Evolutionary conservation across 2,113 vertebrate genomes (phyloP), one percentile per base, ranked within the genome.

Genomic region (Thunnus thynnus): DNA sequence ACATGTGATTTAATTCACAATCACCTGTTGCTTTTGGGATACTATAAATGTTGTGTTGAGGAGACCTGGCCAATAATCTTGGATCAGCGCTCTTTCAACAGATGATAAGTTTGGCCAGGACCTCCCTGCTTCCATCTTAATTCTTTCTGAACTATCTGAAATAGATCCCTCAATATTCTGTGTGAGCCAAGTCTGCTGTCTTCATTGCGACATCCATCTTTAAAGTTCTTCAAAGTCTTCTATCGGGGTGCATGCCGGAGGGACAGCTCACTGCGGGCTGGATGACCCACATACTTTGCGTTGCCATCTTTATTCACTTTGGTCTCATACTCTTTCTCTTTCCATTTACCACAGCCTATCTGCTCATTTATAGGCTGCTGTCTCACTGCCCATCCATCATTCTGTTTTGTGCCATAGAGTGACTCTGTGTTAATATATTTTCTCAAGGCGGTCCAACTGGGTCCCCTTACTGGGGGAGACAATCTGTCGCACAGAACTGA

Each of bases 171-270:
- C 76, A 67, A 76, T 79, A 88, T 90, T 91, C 85, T 48, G 65
- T 79, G 85, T 88, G 89, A 88, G 79, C 88, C 88, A 89, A 88
- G 85, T 81, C 79, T 87, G 85, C 84, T 74, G 87, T 78, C 90
- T 89, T 91, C 88, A 82, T 88, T 89, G 90, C 91, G 73, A 93
- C 93, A 93, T 92, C 89, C 85, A 86, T 89, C 92, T 93, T 94
- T 93, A 91, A 92, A 94, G 88, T 87, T 85, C 87, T 91, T 93
- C 91, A 93, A 87, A 94, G 92, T 88, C 84, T 89, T 83, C 75
- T 54, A 80, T 89, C 86, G 72, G 89, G 80, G 76, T 71, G 65
- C 54, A 60, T 81, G 86, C 87, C 92, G 83, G 62, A 64, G 93
- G 91, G 92, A 91, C 82, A 64, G 71, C 83, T 86, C 89, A 84